Percentiles rank a stretch among this genome's conserved stretches.
These are phyloP conservation scores for Octodonta nipae DNA, from an alignment of 2,888 invertebrate species.

Conservation along the genomic window DNA sequence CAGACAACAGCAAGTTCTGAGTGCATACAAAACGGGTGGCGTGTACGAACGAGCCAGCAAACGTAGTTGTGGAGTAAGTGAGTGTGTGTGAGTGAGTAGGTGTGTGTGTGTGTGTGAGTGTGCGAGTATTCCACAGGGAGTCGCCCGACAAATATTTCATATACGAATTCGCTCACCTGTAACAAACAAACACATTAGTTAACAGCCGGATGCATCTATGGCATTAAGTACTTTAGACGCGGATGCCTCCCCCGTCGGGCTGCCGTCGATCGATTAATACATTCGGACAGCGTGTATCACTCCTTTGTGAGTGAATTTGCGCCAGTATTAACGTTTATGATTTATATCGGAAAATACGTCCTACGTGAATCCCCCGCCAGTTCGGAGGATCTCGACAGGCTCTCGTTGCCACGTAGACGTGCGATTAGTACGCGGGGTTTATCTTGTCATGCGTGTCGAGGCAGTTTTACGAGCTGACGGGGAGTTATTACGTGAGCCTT, in stretches of 20 bases:
- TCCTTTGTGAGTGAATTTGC: conserved; percentile 8
- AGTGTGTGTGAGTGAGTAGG: too few species aligned
- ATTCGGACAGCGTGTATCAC: conserved; percentile 9
- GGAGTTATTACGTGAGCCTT: too few species aligned
- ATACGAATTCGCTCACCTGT: conserved; percentile 12
- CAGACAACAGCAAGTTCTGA: too few species aligned
- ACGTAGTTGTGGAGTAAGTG: too few species aligned
- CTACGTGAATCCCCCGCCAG: conserved; percentile 1
- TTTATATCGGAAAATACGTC: neutral
- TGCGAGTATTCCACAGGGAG: neutral
- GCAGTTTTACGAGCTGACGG: too few species aligned
- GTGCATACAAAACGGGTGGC: too few species aligned
- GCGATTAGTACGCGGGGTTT: too few species aligned
- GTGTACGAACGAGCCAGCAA: too few species aligned
- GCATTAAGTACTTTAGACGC: conserved; percentile 9
- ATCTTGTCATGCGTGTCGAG: too few species aligned
- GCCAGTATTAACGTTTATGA: neutral
- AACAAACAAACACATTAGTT: conserved; percentile 12
- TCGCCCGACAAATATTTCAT: conserved; percentile 8
- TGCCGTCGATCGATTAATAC: conserved; percentile 11
- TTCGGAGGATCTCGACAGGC: neutral
- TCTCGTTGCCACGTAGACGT: too few species aligned
- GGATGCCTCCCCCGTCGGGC: neutral
- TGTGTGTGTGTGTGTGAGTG: neutral
- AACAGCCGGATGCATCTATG: conserved; percentile 8